Base-by-base conservation (phyloP, 2,888 invertebrate species). In the Sepioteuthis lessoniana region DNA sequence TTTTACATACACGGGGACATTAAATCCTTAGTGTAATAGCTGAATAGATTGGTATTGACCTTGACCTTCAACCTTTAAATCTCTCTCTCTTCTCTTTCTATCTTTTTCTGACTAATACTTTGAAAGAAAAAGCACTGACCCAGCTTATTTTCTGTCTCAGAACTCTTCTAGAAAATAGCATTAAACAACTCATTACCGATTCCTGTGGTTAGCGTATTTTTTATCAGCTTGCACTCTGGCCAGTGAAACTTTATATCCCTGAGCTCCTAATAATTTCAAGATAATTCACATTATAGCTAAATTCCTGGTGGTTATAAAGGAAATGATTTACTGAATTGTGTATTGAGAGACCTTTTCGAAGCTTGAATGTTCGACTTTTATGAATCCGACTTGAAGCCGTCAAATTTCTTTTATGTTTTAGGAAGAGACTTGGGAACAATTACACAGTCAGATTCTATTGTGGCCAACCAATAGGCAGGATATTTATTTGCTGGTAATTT, bases 401-500 rank as follows among this genome's bases (percentile, higher is more conserved):
- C 76, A 76, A 76, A 50, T n/a, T 76, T n/a, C 16, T n/a, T 76
- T n/a, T n/a, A 76, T 76, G 76, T 13, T 76, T 76, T 13, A 76
- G 76, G n/a, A n/a, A 10, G n/a, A 76, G 35, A 35, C 76, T 35
- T n/a, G n/a, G 35, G 35, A 76, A 13, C n/a, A 76, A 76, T 76
- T 35, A 19, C 2, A 0, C 76, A 76, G 76, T 76, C 76, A 13
- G 76, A 76, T 76, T 76, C 76, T 16, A 35, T 76, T 76, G 13
- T 76, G n/a, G 5, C 76, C 13, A 35, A 76, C 25, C n/a, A 16
- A 35, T n/a, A 13, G n/a, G 19, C 76, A 76, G 76, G 16, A 76
- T 76, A n/a, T 76, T 76, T 76, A 76, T 76, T 76, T 76, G 76
- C n/a, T 76, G n/a, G 35, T 76, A n/a, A 76, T 76, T 76, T 76